Percentiles rank a stretch among this genome's conserved stretches.
Conservation (phyloP, 2,113 vertebrate species). For the Eublepharis macularius region DNA sequence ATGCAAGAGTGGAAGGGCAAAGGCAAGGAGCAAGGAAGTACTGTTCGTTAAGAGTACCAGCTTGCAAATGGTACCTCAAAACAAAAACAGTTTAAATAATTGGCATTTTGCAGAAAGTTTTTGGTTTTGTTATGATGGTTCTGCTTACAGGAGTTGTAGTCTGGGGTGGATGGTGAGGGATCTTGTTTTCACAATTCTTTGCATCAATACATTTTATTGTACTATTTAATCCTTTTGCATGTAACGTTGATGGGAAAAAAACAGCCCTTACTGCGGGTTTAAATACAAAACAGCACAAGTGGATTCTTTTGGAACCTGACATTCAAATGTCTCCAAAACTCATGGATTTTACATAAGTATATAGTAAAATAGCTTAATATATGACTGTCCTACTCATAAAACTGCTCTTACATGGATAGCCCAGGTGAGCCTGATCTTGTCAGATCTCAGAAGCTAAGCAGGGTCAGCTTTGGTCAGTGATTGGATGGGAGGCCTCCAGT, state of each 20-base stretch:
- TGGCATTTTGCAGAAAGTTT: constrained; percentile 54
- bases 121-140: constrained; percentile 19
- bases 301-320: background rate
- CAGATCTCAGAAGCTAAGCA: no score
- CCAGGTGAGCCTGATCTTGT: no score
- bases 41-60: constrained; percentile 58
- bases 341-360: background rate
- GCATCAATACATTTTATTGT: constrained; percentile 4
- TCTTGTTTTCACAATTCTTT: background rate
- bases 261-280: background rate
- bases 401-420: no score
- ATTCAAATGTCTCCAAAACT: background rate
- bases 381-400: background rate
- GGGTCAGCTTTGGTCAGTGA: no score
- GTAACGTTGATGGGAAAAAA: no score
- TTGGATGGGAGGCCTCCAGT: no score
- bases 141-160: background rate
- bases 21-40: constrained; percentile 50
- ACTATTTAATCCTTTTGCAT: background rate
- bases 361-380: background rate
- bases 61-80: constrained; percentile 50
- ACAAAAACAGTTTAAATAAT: constrained; percentile 53
- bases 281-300: background rate
- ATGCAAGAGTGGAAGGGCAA: constrained; percentile 50
- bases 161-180: background rate